Percentiles rank a stretch among this genome's conserved stretches.
These are phyloP conservation scores for Melangyna quadrimaculata DNA, from an alignment of 2,888 invertebrate genomes.

Conservation along the genomic window DNA sequence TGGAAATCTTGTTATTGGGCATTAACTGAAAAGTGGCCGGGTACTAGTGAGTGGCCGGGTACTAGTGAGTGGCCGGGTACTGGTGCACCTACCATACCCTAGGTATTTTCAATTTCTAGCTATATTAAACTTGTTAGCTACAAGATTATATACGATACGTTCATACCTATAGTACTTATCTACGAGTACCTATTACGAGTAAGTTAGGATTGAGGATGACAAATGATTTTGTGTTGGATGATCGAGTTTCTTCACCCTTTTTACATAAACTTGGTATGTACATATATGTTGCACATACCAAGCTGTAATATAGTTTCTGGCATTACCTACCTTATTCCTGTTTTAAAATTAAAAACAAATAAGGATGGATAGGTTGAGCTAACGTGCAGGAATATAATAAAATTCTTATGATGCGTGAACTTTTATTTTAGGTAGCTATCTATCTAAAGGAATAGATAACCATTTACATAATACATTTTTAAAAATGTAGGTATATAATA, in stretches of 20 bases:
- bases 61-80: too few species aligned
- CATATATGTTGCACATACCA: background rate
- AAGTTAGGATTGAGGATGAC: background rate
- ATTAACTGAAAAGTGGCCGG: too few species aligned
- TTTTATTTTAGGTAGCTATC: background rate
- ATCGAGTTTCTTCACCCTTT: slow-evolving; percentile 1
- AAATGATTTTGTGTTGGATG: background rate
- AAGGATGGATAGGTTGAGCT: background rate
- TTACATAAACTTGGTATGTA: background rate
- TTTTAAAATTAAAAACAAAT: background rate
- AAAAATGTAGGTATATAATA: background rate
- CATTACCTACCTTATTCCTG: background rate
- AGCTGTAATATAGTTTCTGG: background rate
- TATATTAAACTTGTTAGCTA: too few species aligned
- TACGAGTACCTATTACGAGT: too few species aligned
- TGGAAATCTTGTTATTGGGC: too few species aligned
- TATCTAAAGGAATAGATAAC: background rate
- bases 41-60: too few species aligned
- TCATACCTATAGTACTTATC: too few species aligned
- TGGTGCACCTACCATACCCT: too few species aligned
- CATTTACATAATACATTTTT: background rate
- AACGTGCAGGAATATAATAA: background rate
- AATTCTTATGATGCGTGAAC: background rate
- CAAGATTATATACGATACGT: too few species aligned
- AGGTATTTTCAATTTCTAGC: too few species aligned